Conservation (phyloP, 2,888 invertebrate species). For the Imbricaverruca yamaguchii region DNA sequence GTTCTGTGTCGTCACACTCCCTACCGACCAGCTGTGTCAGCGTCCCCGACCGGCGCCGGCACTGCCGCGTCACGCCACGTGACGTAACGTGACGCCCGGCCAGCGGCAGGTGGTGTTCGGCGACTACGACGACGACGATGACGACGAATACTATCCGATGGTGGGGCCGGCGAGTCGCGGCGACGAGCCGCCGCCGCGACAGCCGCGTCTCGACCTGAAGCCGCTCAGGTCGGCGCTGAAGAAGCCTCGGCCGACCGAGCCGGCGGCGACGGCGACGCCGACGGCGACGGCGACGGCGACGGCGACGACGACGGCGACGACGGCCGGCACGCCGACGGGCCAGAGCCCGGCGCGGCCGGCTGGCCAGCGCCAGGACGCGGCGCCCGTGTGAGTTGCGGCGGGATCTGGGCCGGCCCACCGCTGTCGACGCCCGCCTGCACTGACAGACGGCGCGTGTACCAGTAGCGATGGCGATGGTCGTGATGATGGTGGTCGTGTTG, state of each 20-base stretch:
- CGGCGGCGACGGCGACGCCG: background rate
- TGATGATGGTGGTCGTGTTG: no score
- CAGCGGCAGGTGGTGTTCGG: slow-evolving; percentile 27
- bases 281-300: background rate
- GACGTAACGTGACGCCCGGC: no score
- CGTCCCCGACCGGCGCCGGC: no score
- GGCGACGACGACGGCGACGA: no score
- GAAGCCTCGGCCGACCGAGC: slow-evolving; percentile 40
- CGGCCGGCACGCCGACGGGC: no score
- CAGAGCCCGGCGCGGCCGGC: slow-evolving; percentile 14
- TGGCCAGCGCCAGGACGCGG: background rate
- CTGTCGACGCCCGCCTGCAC: no score
- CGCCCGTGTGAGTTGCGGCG: background rate
- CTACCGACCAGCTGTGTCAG: no score
- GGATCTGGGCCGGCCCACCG: no score
- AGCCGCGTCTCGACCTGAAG: slow-evolving; percentile 82
- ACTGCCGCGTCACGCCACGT: no score
- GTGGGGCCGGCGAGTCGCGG: slow-evolving; percentile 23
- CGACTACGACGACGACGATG: slow-evolving; percentile 29
- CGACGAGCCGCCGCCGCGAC: slow-evolving; percentile 72
- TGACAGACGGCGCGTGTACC: no score
- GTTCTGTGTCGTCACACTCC: no score
- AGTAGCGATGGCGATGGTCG: no score
- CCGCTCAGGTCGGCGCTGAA: slow-evolving; percentile 87
- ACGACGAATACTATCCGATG: slow-evolving; percentile 27